phyloP scores from a whole-genome alignment of 2,888 invertebrate species.

The Drosophila affinis region DNA sequence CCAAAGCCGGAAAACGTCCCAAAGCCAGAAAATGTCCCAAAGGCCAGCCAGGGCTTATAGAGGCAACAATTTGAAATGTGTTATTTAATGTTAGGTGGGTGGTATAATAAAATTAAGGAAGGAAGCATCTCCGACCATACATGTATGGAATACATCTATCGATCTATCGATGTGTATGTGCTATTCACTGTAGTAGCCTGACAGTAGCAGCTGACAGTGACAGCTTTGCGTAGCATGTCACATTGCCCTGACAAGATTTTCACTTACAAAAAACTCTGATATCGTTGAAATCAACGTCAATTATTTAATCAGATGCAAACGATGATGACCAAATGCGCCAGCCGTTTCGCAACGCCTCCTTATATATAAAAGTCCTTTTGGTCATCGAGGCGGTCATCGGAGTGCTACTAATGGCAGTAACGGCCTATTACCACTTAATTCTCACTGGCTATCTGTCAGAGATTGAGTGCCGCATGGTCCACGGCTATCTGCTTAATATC shows the following conservation, averaged over 20 bases:
- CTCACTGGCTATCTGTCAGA: slow-evolving; percentile 68
- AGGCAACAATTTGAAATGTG: slow-evolving; percentile 2
- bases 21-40: slow-evolving; percentile 33
- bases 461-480: slow-evolving; percentile 58
- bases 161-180: too few relatives aligned
- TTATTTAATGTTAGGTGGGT: too few relatives aligned
- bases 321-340: slow-evolving; percentile 81
- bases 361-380: slow-evolving; percentile 68
- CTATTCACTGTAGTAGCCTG: not conserved
- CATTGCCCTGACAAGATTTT: too few relatives aligned
- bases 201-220: not conserved
- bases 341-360: slow-evolving; percentile 73
- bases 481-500: slow-evolving; percentile 66
- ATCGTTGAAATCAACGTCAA: too few relatives aligned
- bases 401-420: slow-evolving; percentile 63
- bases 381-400: slow-evolving; percentile 71
- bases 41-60: not conserved
- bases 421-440: slow-evolving; percentile 66
- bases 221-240: not conserved
- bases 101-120: too few relatives aligned
- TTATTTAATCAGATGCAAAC: slow-evolving; percentile 15
- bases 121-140: too few relatives aligned
- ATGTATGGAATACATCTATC: too few relatives aligned
- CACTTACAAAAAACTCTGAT: too few relatives aligned
- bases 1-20: slow-evolving; percentile 18